Percentiles rank a stretch among this genome's conserved stretches.
Conservation (phyloP, 2,888 invertebrate genomes). For the Drosophila emarginata region DNA sequence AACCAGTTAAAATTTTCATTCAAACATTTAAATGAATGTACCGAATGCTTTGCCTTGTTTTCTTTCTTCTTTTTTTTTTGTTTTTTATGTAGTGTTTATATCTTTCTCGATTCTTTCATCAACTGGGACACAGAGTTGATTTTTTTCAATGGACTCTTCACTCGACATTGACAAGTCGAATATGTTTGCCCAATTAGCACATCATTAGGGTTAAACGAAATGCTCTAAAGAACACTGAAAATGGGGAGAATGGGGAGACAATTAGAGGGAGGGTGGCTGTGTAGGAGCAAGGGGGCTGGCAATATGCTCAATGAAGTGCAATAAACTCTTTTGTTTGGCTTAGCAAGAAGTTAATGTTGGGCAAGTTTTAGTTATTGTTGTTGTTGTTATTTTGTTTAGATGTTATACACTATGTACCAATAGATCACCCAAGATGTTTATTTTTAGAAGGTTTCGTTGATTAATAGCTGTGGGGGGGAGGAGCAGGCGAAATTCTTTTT, state of each 20-base stretch:
- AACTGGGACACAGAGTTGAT: slow-evolving; percentile 9
- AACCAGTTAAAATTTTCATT: not conserved
- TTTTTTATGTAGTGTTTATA: slow-evolving; percentile 68
- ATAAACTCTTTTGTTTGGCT: slow-evolving; percentile 72
- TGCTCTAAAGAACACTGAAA: slow-evolving; percentile 7
- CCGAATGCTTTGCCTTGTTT: slow-evolving; percentile 9
- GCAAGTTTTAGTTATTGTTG: not conserved
- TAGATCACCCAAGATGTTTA: slow-evolving; percentile 57
- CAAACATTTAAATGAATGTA: not conserved
- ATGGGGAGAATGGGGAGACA: not conserved
- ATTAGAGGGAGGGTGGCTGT: not conserved
- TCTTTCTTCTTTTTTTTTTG: not conserved
- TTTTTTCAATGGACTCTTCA: slow-evolving; percentile 6
- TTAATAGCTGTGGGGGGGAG: slow-evolving; percentile 11
- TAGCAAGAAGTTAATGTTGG: slow-evolving; percentile 67
- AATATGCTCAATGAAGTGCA: slow-evolving; percentile 70
- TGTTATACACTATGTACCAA: slow-evolving; percentile 28
- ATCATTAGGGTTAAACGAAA: slow-evolving; percentile 69
- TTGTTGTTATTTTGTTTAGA: slow-evolving; percentile 54
- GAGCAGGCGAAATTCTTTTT: not conserved
- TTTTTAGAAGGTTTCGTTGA: slow-evolving; percentile 45
- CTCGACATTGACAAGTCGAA: slow-evolving; percentile 64
- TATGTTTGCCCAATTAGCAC: slow-evolving; percentile 68
- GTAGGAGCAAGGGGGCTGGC: slow-evolving; percentile 6
- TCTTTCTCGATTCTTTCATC: slow-evolving; percentile 47